phyloP scores from a whole-genome alignment of 2,113 vertebrate genomes.

The Haliaeetus leucogaster region DNA sequence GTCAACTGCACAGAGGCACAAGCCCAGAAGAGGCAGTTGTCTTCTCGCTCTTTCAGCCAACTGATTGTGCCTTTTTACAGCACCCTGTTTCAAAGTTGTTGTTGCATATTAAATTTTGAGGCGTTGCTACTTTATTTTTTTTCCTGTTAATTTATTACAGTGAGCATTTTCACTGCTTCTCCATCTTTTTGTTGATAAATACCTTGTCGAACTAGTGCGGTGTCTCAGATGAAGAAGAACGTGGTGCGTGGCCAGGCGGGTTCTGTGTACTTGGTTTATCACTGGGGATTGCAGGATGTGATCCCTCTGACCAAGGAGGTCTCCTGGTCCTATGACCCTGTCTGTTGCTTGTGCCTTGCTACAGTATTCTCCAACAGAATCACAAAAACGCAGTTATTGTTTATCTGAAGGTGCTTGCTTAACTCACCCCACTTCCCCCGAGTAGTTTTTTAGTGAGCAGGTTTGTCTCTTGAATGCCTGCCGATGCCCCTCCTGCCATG shows the following conservation, averaged over 20 bases:
- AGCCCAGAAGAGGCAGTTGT: background rate
- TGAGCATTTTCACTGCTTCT: background rate
- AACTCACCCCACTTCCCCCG: accelerated
- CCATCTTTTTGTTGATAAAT: background rate
- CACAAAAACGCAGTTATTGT: background rate
- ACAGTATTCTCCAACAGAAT: no score
- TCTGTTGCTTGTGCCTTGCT: background rate
- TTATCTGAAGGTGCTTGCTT: background rate
- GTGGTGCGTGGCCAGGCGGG: background rate
- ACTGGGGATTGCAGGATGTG: background rate
- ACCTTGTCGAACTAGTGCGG: background rate
- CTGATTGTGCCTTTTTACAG: background rate
- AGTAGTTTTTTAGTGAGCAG: background rate
- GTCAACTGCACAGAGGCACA: background rate
- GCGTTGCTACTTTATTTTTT: background rate
- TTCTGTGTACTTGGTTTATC: background rate
- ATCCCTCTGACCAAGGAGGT: background rate
- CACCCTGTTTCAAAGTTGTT: background rate
- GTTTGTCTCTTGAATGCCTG: no score
- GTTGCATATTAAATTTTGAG: background rate
- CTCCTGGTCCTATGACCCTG: background rate
- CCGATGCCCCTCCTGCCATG: accelerated
- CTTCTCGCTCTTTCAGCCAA: background rate
- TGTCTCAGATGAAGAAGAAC: background rate
- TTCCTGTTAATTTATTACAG: background rate